Base-by-base conservation (phyloP, 1,140 invertebrate species). In the Bombus superbus region DNA sequence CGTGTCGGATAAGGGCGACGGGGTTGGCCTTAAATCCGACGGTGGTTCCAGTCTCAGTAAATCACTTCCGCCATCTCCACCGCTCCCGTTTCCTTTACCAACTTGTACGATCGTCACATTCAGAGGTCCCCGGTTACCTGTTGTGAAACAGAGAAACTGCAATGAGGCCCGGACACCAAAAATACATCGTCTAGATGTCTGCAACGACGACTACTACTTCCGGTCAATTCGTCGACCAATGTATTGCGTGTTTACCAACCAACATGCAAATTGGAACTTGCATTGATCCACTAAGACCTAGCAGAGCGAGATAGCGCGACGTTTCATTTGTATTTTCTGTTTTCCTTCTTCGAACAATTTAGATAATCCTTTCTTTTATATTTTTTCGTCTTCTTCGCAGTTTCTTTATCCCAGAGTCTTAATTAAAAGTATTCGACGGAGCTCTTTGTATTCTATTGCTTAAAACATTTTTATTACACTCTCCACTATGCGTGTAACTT, bases 81-180 rank as follows among this genome's bases (percentile, higher is more conserved):
- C 88, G 86, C 83, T 75, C 32, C 86, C 86, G 79, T 91, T 91
- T 80, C 90, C 91, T 86, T 88, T 90, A n/a, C 94, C 93, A 62
- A 94, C 92, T 74, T 94, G 93, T 77, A 94, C 93, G 86, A 94
- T 94, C 68, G 94, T 94, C 53, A 94, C 93, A 83, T 94, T 94
- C 86, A 94, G 89, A 82, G 94, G 92, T 90, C 93, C 91, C 86
- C 94, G 93, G 93, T 94, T 94, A 94, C 93, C 94, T 94, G 86
- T 28, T 59, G 57, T 77, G 87, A 88, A 91, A 93, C 87, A 81
- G 62, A 88, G 77, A 85, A 64, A 71, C 77, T 15, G 44, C 57
- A 59, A 68, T 83, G 69, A 87, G 64, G 15, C 2, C n/a, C 38
- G 28, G 32, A 42, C 22, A 44, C 28, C 69, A 80, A 74, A 73